Evolutionary conservation across 2,888 invertebrate genomes (phyloP).

Genomic region (Nasonovia ribisnigri): DNA sequence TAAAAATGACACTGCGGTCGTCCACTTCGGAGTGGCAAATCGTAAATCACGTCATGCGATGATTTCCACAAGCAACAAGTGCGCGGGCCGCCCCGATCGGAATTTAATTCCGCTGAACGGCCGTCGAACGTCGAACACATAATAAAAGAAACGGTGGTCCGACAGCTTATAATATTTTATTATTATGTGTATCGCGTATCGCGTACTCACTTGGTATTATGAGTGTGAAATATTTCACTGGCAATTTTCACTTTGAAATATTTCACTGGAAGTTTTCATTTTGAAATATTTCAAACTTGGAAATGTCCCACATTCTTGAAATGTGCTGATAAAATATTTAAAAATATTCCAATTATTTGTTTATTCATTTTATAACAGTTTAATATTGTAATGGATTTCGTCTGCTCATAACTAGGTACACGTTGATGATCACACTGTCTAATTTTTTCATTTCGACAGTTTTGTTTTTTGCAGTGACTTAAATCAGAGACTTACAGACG

Average conservation of each 20-base stretch:
- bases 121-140: not conserved
- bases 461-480: no score
- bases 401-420: no score
- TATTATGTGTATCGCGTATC: not conserved
- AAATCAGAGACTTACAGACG: not conserved
- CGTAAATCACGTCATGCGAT: constrained; percentile 43
- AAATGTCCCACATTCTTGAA: no score
- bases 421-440: not conserved
- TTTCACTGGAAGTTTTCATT: not conserved
- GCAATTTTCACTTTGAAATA: not conserved
- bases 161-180: not conserved
- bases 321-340: not conserved
- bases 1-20: not conserved
- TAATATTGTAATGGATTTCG: not conserved
- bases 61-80: constrained; percentile 47
- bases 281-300: not conserved
- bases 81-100: not conserved
- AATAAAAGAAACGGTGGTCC: constrained; percentile 12
- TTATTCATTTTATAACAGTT: not conserved
- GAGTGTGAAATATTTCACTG: not conserved
- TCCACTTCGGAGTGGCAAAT: not conserved
- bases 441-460: no score
- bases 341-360: not conserved
- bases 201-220: not conserved
- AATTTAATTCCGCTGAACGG: constrained; percentile 30